phyloP scores from a whole-genome alignment of 2,888 invertebrate species.

The Agrilus cyanescens region DNA sequence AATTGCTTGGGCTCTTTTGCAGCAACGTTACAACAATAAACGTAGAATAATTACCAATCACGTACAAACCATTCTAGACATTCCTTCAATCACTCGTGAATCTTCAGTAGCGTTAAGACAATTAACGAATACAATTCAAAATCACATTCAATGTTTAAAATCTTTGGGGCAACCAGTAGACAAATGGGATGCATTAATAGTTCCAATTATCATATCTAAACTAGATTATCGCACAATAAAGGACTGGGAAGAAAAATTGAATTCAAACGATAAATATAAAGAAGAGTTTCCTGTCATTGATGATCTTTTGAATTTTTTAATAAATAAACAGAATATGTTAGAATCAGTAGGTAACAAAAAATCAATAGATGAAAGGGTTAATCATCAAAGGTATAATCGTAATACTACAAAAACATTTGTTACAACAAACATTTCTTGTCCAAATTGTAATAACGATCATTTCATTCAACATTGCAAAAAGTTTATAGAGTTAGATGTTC shows the following conservation, averaged over 20 bases:
- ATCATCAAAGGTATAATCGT: no score
- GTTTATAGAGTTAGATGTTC: not conserved
- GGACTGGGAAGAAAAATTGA: constrained; percentile 3
- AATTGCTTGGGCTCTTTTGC: constrained; percentile 6
- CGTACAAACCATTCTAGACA: constrained; percentile 7
- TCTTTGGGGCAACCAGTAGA: constrained; percentile 9
- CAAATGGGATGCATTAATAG: constrained; percentile 8
- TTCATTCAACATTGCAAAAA: not conserved
- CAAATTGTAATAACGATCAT: constrained; percentile 1
- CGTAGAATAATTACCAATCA: constrained; percentile 9
- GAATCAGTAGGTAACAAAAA: no score
- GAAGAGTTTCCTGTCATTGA: not conserved
- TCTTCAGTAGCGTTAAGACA: constrained; percentile 4
- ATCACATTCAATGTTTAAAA: constrained; percentile 9
- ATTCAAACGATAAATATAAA: constrained; percentile 4
- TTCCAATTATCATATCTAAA: constrained; percentile 9
- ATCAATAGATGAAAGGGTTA: no score
- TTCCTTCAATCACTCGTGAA: constrained; percentile 4
- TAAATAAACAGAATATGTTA: no score
- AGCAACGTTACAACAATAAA: constrained; percentile 11
- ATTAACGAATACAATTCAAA: constrained; percentile 7
- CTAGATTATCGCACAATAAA: constrained; percentile 6
- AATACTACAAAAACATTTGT: no score
- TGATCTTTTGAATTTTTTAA: not conserved
- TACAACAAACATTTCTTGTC: not conserved